Percentiles rank a stretch among this genome's conserved stretches.
These are phyloP conservation scores for Catharus fuscescens DNA, from an alignment of 2,113 vertebrate genomes.

Conservation along the genomic window DNA sequence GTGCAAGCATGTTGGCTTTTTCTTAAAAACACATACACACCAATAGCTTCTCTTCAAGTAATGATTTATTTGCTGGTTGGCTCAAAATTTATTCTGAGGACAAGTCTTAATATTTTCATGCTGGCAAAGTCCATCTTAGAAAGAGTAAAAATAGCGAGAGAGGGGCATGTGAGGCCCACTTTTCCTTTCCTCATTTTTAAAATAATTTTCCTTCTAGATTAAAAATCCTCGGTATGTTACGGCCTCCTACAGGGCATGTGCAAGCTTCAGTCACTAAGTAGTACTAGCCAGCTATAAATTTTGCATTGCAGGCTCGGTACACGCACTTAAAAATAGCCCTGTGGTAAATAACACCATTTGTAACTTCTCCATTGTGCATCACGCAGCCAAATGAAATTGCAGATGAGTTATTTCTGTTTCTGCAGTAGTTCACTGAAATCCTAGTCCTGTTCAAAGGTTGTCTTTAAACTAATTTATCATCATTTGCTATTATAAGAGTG, in stretches of 20 bases:
- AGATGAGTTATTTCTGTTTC: constrained; percentile 10
- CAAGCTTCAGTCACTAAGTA: background rate
- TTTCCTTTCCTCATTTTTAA: background rate
- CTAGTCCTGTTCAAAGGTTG: background rate
- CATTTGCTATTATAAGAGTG: background rate
- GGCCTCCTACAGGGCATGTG: accelerated
- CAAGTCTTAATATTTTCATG: background rate
- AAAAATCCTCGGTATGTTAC: background rate
- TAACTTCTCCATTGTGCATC: background rate
- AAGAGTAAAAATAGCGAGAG: background rate
- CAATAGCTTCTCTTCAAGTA: background rate
- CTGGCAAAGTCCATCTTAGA: background rate
- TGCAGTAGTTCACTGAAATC: background rate
- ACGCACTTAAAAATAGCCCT: background rate
- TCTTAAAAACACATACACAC: background rate
- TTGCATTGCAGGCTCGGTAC: background rate
- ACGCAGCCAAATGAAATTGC: background rate
- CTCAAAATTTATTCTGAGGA: background rate
- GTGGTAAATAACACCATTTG: constrained; percentile 9
- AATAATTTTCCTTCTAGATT: background rate
- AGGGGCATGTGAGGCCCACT: background rate
- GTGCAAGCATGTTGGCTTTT: background rate
- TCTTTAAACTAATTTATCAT: background rate
- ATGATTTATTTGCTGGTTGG: background rate
- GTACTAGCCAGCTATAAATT: background rate